These are phyloP conservation scores for Plestiodon gilberti DNA, from an alignment of 2,113 vertebrate species.

Conservation along the genomic window DNA sequence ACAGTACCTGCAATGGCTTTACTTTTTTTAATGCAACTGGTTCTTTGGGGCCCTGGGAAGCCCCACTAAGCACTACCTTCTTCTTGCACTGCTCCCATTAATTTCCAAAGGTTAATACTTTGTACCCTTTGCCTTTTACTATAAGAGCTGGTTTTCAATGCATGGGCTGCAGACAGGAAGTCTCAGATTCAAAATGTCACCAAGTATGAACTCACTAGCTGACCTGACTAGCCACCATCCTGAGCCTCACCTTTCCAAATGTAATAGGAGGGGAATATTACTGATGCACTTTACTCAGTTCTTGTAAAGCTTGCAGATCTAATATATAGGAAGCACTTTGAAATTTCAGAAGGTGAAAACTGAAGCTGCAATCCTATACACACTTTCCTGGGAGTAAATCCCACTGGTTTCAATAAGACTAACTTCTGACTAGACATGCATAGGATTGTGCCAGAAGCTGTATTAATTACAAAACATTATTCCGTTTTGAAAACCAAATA, in stretches of 20 bases:
- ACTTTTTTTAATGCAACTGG: conserved; percentile 7
- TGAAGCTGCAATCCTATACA: too few species aligned
- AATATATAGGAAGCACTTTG: background rate
- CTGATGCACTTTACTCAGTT: background rate
- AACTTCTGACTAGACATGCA: too few species aligned
- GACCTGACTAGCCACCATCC: background rate
- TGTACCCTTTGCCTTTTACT: background rate
- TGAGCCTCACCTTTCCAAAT: background rate
- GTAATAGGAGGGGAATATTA: too few species aligned
- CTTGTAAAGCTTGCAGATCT: background rate
- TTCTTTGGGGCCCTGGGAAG: background rate
- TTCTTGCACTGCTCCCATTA: background rate
- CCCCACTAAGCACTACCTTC: background rate
- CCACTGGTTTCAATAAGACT: too few species aligned
- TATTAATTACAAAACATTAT: background rate
- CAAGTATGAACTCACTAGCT: background rate
- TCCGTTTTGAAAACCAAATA: background rate
- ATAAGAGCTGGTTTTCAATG: background rate
- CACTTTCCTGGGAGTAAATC: too few species aligned
- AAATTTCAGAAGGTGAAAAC: background rate
- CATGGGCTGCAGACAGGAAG: too few species aligned
- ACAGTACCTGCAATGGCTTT: conserved; percentile 30
- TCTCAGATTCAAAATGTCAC: background rate
- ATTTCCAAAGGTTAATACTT: background rate
- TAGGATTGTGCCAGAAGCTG: background rate